phyloP scores from a whole-genome alignment of 2,888 invertebrate species.

The Epistrophe grossulariae region DNA sequence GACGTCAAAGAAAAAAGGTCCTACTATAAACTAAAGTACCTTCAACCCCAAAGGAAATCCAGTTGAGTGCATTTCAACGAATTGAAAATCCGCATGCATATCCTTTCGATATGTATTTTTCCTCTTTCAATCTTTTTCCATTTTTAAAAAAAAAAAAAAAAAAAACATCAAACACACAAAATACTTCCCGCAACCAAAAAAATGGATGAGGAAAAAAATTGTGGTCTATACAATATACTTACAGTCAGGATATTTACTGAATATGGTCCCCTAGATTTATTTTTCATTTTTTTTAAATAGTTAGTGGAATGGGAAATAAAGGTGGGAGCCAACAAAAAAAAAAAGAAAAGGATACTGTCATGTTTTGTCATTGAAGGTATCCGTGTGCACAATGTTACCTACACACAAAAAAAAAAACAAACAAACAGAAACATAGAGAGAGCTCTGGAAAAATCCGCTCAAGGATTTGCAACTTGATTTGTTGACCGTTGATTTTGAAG shows the following conservation, averaged over 20 bases:
- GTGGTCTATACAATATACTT: conserved; percentile 59
- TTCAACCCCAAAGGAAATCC: conserved; percentile 67
- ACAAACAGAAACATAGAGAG: neutral
- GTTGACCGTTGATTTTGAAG: conserved; percentile 65
- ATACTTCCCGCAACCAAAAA: neutral
- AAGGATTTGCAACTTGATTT: conserved; percentile 68
- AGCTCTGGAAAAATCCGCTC: conserved; percentile 30
- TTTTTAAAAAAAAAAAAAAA: neutral
- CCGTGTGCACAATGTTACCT: conserved; percentile 40
- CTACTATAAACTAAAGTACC: conserved; percentile 51
- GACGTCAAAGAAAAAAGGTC: conserved; percentile 27
- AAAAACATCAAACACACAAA: neutral
- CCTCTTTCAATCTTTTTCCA: neutral
- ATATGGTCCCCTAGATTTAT: conserved; percentile 38
- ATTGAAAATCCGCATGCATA: conserved; percentile 73
- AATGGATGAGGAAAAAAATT: conserved; percentile 2
- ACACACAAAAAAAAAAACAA: neutral
- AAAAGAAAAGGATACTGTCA: conserved; percentile 44
- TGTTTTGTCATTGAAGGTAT: conserved; percentile 59
- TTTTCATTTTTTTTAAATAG: conserved; percentile 4
- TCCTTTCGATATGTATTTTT: conserved; percentile 44
- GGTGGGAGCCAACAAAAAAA: neutral
- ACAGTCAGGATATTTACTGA: conserved; percentile 63
- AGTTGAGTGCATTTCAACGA: conserved; percentile 73
- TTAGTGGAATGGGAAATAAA: neutral